Conservation (phyloP, 2,888 invertebrate genomes). For the Chaetogeoica ovagalla region DNA sequence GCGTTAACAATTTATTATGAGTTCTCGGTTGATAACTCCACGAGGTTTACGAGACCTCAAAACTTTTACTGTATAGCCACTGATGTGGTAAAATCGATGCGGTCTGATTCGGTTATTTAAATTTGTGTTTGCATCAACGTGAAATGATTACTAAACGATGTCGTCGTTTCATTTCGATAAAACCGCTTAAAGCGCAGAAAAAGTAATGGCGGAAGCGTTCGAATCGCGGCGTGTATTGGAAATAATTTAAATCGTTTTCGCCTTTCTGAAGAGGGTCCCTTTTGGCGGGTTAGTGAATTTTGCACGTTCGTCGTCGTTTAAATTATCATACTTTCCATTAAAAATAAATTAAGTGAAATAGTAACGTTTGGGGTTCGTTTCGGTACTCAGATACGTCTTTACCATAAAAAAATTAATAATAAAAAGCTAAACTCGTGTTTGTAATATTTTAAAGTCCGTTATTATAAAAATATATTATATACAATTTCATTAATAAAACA, state of each 20-base stretch:
- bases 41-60: too few relatives aligned
- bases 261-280: background rate
- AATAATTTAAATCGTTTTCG: slow-evolving; percentile 29
- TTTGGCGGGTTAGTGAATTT: background rate
- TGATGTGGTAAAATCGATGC: background rate
- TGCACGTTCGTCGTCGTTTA: background rate
- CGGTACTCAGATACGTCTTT: too few relatives aligned
- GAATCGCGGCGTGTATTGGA: background rate
- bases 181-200: background rate
- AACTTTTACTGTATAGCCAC: background rate
- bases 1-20: too few relatives aligned
- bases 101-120: too few relatives aligned
- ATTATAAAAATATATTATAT: too few relatives aligned
- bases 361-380: too few relatives aligned
- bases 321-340: background rate
- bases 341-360: background rate
- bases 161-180: slow-evolving; percentile 9
- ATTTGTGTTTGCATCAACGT: background rate
- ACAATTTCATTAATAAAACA: too few relatives aligned
- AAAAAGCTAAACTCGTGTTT: too few relatives aligned
- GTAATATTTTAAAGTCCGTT: too few relatives aligned
- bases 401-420: too few relatives aligned
- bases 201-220: too few relatives aligned
- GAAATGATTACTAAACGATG: slow-evolving; percentile 15
- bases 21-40: too few relatives aligned